phyloP scores from a whole-genome alignment of 2,113 vertebrate genomes.

The Edolisoma coerulescens region DNA sequence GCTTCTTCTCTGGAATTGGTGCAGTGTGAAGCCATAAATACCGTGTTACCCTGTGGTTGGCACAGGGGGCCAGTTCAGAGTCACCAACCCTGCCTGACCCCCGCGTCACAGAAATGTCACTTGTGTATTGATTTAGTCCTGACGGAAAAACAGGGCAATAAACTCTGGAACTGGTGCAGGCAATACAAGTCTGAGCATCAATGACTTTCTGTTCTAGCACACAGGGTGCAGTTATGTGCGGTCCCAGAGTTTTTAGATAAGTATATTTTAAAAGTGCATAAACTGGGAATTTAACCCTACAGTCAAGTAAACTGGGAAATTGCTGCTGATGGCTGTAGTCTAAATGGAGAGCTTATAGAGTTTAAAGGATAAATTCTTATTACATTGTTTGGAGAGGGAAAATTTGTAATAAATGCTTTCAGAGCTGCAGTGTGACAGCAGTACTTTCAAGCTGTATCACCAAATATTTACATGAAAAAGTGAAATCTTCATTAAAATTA shows the following conservation, averaged over 20 bases:
- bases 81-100: constrained; percentile 21
- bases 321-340: neutral
- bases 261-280: neutral
- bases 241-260: constrained; percentile 3
- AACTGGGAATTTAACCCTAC: neutral
- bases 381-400: neutral
- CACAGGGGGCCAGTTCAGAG: neutral
- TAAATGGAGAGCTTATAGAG: neutral
- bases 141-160: constrained; percentile 32
- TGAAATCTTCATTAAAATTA: neutral
- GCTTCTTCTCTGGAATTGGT: neutral
- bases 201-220: constrained; percentile 53
- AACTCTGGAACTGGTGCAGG: neutral
- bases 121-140: constrained; percentile 22
- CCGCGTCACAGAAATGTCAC: neutral
- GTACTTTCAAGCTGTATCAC: neutral
- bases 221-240: constrained; percentile 18
- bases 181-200: neutral
- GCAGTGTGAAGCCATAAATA: neutral
- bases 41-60: neutral
- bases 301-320: neutral
- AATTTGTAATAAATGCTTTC: neutral
- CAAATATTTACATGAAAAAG: neutral
- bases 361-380: neutral
- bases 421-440: neutral